Conservation (phyloP, 2,797 vertebrate species). For the Xenopus petersii region DNA sequence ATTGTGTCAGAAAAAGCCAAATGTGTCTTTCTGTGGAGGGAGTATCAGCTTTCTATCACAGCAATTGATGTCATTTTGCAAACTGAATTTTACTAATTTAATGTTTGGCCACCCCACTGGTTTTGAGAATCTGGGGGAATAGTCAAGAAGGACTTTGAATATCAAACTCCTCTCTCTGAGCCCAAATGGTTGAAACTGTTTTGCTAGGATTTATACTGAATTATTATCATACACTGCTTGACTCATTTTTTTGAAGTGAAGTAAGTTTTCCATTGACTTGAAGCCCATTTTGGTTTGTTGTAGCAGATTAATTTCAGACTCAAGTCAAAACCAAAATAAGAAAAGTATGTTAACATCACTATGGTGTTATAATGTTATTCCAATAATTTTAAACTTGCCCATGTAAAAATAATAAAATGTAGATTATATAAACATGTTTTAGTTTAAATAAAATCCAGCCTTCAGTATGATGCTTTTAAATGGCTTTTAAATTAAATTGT, state of each 20-base stretch:
- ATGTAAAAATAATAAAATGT: no score
- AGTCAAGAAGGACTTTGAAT: slow-evolving; percentile 27
- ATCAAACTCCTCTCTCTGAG: slow-evolving; percentile 28
- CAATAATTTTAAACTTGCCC: no score
- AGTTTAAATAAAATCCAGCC: no score
- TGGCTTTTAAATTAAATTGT: no score
- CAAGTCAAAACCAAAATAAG: slow-evolving; percentile 11
- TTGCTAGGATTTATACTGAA: slow-evolving; percentile 27
- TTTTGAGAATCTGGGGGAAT: slow-evolving; percentile 24
- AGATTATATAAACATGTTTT: no score
- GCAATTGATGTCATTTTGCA: slow-evolving; percentile 38
- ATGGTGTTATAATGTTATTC: neutral
- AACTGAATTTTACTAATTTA: slow-evolving; percentile 32
- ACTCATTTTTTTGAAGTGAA: slow-evolving; percentile 22
- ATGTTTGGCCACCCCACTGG: slow-evolving; percentile 30
- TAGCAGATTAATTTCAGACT: slow-evolving; percentile 16
- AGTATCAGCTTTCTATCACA: slow-evolving; percentile 40
- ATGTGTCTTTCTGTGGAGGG: slow-evolving; percentile 26
- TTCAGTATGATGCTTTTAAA: no score
- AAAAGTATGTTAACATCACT: neutral
- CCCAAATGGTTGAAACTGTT: slow-evolving; percentile 24
- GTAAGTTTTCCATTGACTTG: slow-evolving; percentile 22
- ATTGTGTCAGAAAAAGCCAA: slow-evolving; percentile 41
- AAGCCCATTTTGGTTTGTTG: slow-evolving; percentile 19
- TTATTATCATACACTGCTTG: slow-evolving; percentile 23